phyloP scores from a whole-genome alignment of 2,113 vertebrate species.

The Campylomormyrus tamandua region DNA sequence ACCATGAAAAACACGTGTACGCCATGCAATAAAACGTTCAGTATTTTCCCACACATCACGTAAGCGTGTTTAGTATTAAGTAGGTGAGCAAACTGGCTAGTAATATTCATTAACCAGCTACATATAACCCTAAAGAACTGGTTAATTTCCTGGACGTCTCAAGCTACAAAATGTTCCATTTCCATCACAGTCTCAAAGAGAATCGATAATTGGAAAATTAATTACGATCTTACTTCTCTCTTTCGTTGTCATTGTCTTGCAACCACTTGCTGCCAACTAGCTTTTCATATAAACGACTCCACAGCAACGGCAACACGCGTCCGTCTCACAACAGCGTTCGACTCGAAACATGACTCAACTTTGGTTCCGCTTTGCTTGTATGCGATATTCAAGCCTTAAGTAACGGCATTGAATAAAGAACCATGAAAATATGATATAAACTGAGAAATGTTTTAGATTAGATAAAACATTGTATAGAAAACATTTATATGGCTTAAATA shows the following conservation, averaged over 20 bases:
- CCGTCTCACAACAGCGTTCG: constrained; percentile 26
- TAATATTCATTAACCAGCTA: not conserved
- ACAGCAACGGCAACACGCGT: constrained; percentile 50
- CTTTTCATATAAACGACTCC: constrained; percentile 41
- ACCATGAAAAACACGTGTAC: not conserved
- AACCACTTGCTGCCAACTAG: not conserved
- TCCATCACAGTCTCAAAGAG: not conserved
- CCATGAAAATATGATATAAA: not conserved
- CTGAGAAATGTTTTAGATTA: not conserved
- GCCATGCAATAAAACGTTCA: not conserved
- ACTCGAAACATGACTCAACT: not conserved
- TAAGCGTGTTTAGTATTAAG: not conserved
- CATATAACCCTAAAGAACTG: not conserved
- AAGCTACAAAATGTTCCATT: not conserved
- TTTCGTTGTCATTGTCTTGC: constrained; percentile 45
- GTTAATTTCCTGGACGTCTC: not conserved
- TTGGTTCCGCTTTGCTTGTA: constrained; percentile 42
- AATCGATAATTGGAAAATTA: not conserved
- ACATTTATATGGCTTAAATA: not conserved
- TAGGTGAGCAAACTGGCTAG: not conserved
- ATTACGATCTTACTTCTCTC: constrained; percentile 40
- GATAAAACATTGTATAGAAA: not conserved
- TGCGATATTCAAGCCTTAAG: not conserved
- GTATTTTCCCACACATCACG: not conserved
- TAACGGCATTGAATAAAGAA: not conserved